Evolutionary conservation across 2,888 invertebrate species (phyloP), one percentile per base, ranked within the genome.

Genomic region (Polia nebulosa): DNA sequence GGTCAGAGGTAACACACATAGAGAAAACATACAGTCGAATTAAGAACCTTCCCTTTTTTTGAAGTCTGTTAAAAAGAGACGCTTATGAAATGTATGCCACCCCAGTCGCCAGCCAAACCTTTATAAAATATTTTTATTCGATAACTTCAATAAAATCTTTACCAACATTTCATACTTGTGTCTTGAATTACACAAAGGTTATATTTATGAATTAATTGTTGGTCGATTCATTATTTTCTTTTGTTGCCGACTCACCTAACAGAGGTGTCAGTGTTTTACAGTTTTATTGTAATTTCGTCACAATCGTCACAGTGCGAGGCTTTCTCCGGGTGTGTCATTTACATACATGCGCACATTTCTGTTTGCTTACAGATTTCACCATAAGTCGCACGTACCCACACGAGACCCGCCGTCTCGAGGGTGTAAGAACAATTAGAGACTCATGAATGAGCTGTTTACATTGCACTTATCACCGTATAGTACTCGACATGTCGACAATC

Each of bases 321-420:
- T 95, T 95, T 95, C 95, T 92, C 94, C 87, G 77, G 73, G 75
- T 85, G 84, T 87, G 88, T 91, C 91, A 91, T 94, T 94, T 93
- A 90, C 92, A 94, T 92, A 90, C 55, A 69, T 87, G 91, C 91
- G 89, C 90, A 90, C 87, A 88, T 91, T 89, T 92, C 88, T 94
- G 94, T 95, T 94, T 95, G 88, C 85, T 90, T 90, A 88, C 85
- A 88, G 93, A 93, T 95, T 95, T 95, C 95, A 89, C 94, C 87
- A 84, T 84, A 82, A 80, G 56, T 44, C 61, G 61, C 44, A 58
- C 56, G 49, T 70, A 74, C 80, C 78, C 76, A 78, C 85, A 73
- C 73, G 68, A 62, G 62, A 52, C 69, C 65, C 36, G 41, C 63
- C 51, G 72, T 72, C 75, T 79, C 64, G 70, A 73, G 63, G 74